Percentiles rank a stretch among this genome's conserved stretches.
Evolutionary conservation across 2,888 invertebrate species (phyloP).

Genomic region (Lottia gigantea): DNA sequence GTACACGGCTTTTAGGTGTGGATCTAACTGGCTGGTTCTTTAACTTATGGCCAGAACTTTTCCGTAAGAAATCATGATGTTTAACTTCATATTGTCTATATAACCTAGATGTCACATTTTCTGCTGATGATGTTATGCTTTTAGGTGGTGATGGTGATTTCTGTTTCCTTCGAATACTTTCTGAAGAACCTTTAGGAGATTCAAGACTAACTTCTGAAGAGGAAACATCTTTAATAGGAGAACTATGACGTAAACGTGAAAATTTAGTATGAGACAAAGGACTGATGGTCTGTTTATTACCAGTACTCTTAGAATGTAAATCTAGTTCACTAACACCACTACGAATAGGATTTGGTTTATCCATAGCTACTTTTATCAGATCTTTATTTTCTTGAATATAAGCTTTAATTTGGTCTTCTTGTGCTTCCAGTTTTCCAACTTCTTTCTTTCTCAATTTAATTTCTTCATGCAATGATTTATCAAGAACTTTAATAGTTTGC

Average conservation of each 20-base stretch:
- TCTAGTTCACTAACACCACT: constrained; percentile 48
- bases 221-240: neutral
- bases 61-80: neutral
- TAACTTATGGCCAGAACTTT: neutral
- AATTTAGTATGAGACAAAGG: neutral
- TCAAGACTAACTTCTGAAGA: neutral
- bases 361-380: constrained; percentile 41
- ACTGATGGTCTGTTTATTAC: neutral
- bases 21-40: neutral
- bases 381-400: constrained; percentile 58
- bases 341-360: constrained; percentile 44
- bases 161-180: constrained; percentile 32
- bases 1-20: constrained; percentile 20
- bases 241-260: neutral
- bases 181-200: neutral
- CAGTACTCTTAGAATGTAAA: constrained; percentile 17
- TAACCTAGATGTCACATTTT: constrained; percentile 47
- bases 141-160: constrained; percentile 21
- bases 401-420: constrained; percentile 50
- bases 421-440: constrained; percentile 38
- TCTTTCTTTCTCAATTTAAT: constrained; percentile 33
- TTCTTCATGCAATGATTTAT: constrained; percentile 15
- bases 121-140: constrained; percentile 24
- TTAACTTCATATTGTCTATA: constrained; percentile 37
- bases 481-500: constrained; percentile 18